Percentiles rank a stretch among this genome's conserved stretches.
Conservation (phyloP, 1,140 invertebrate species). For the Brachionus asplanchnoidis region DNA sequence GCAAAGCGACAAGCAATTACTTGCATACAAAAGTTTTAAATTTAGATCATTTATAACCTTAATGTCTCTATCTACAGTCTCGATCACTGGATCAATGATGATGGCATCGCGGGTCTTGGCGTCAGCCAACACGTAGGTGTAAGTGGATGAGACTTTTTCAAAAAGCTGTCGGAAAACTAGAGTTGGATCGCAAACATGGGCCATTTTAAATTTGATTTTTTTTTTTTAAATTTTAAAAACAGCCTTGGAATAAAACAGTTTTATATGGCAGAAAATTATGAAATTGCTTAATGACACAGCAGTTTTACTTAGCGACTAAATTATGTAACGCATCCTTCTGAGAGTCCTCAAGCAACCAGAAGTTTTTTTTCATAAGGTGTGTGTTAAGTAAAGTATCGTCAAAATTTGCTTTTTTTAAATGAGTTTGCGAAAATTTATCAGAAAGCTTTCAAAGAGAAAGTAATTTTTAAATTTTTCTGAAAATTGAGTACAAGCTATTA, state of each 20-base stretch:
- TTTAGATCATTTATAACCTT: slow-evolving; percentile 46
- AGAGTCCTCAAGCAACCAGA: not conserved
- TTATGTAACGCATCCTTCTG: not conserved
- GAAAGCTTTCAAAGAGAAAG: not conserved
- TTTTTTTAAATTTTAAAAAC: not conserved
- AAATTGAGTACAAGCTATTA: not conserved
- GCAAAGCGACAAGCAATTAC: slow-evolving; percentile 60
- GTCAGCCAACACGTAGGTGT: slow-evolving; percentile 90
- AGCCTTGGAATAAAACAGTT: not conserved
- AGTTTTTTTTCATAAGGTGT: not conserved
- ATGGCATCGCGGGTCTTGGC: slow-evolving; percentile 69
- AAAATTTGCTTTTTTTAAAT: not conserved
- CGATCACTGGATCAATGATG: slow-evolving; percentile 92
- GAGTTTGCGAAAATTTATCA: not conserved
- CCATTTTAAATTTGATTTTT: not conserved
- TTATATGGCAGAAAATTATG: not conserved
- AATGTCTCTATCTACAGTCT: slow-evolving; percentile 61
- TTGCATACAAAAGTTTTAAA: slow-evolving; percentile 75
- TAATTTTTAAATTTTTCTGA: not conserved
- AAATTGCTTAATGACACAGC: not conserved
- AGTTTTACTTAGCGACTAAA: not conserved
- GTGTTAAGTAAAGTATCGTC: not conserved
- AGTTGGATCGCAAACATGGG: slow-evolving; percentile 23
- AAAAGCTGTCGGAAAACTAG: slow-evolving; percentile 59
- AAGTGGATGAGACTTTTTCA: slow-evolving; percentile 82